Evolutionary conservation across 2,113 vertebrate species (phyloP), one percentile per base, ranked within the genome.

Genomic region (Tonatia bakeri): DNA sequence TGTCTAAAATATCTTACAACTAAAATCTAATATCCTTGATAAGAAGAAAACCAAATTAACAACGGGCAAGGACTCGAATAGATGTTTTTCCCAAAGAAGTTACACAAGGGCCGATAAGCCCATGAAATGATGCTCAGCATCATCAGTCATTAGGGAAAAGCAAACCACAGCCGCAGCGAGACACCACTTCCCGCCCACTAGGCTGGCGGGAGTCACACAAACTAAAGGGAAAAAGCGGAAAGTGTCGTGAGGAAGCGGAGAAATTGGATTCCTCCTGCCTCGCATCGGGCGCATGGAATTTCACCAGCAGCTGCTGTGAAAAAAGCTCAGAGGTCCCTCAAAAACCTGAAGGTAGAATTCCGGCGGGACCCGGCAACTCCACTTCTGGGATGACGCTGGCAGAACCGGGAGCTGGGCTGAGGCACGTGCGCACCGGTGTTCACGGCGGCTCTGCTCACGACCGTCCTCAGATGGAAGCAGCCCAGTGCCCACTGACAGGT

Each of bases 71-170:
- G 52, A 33, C 52, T 50, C 31, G 33, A 28, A 36, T 1, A 50
- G 91, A 59, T 28, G 33, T 40, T 50, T 93, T 65, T 84, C 16
- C 36, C 40, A 56, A 56, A 86, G 79, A 64, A 85, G 17, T 20
- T 43, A 26, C 52, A 22, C n/a, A 14, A 11, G 50, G 82, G 22
- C 28, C 56, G 31, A 24, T 17, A 50, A 81, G 15, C 38, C 28
- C 33, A 4, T 24, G 40, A 56, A 40, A 50, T 40, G 64, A 40
- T 54, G 33, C 45, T 79, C 26, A 13, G 5, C 40, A 7, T 40
- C 36, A 9, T 61, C n/a, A n/a, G 82, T 65, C 70, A 45, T 13
- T 15, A 47, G 77, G 22, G 64, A 83, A 65, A 94, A 22, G 64
- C 43, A 65, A 28, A 33, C 28, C 70, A 28, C 64, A 94, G 28